Evolutionary conservation across 2,797 vertebrate genomes (phyloP), one percentile per base, ranked within the genome.

Genomic region (Diglossa cyanea): DNA sequence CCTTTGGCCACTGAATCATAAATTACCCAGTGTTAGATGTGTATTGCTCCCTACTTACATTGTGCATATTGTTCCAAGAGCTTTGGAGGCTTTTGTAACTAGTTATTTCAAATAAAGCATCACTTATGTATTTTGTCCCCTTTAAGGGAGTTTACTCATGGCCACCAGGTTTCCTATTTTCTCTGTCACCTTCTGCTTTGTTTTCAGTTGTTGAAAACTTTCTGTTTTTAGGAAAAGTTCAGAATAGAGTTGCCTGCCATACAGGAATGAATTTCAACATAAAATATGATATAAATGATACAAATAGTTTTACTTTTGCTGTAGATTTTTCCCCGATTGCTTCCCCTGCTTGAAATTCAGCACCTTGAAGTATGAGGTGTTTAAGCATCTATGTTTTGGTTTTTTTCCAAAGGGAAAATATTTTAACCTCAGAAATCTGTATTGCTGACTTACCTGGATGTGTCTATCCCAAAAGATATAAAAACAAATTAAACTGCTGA

Each of bases 361-460:
- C 31, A 73, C n/a, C 28, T 58, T 61, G 18, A 84, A 48, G 33
- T 55, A 60, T 40, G 28, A 66, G 10, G 18, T 61, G 13, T 44
- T 77, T 67, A 51, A 55, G 47, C 14, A 17, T 28, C 53, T 20
- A 1, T n/a, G 17, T 0, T 4, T 44, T 35, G 24, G 19, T 0
- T 16, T n/a, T 81, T 48, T 57, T 33, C 26, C 40, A 37, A 51
- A 47, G 25, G 26, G 11, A 78, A 66, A 73, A 54, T 44, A 1
- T 19, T 67, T 90, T 63, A 65, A 20, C 33, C 28, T 77, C 25
- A 45, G 70, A 84, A 86, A 28, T 80, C 42, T 54, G 8, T 72
- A 17, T 40, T 78, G 62, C 35, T 88, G 66, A 42, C 35, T 83
- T 88, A 80, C 51, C 77, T 94, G 82, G 28, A 44, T 70, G 13